Evolutionary conservation across 2,113 vertebrate genomes (phyloP), one percentile per base, ranked within the genome.

Genomic region (Zosterops hypoxanthus): DNA sequence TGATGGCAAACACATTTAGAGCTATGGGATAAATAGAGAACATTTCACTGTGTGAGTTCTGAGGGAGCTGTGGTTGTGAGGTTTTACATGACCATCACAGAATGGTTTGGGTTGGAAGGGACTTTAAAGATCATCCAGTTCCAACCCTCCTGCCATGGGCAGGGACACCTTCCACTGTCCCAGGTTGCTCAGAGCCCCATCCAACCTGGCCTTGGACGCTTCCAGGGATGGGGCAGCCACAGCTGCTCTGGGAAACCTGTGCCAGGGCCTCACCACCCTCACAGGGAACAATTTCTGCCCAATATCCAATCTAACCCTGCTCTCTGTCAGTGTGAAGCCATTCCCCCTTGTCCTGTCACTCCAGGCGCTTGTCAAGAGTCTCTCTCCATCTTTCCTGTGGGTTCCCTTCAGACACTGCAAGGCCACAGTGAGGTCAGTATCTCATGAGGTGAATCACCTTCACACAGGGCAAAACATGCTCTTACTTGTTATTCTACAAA

Each of bases 371-470:
- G n/a, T 20, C 29, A 25, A 47, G 29, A 46, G 49, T 49, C n/a
- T 71, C 64, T 53, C 75, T 49, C 8, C 29, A 34, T 31, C 39
- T 49, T 63, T 31, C 34, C 49, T 87, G 29, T 25, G 8, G 24
- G n/a, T 18, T 86, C 64, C 39, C 31, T 49, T 49, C 42, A 64
- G 41, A 11, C 5, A 4, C 42, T 71, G 29, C 0, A 56, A 56
- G 24, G 29, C 28, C 13, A 14, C 49, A 46, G 0, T n/a, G 47
- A 33, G 8, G 8, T 46, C 0, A 0, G 1, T n/a, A 42, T 50
- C 14, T 50, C 3, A 3, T n/a, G 39, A 39, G 44, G 26, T 12
- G 3, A 49, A n/a, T 42, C 31, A 9, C 9, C 34, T 41, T 60
- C 63, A 71, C 9, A 8, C 5, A 29, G 41, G 17, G 13, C 8